Evolutionary conservation across 2,113 vertebrate species (phyloP).

Genomic region (Ascaphus truei): DNA sequence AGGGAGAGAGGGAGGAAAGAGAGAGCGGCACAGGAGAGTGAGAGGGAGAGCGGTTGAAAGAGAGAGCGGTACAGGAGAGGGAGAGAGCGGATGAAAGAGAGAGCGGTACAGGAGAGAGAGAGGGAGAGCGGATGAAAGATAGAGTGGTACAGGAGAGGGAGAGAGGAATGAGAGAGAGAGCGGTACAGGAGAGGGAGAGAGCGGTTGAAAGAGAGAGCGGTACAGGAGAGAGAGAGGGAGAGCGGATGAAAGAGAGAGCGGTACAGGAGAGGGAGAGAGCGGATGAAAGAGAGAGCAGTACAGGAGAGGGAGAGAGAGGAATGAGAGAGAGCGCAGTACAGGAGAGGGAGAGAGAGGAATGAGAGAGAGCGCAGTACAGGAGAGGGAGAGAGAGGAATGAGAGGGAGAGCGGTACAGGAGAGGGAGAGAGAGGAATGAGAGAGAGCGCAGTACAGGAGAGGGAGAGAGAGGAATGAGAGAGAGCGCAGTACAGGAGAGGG

Average conservation of each 20-base stretch:
- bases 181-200: background rate
- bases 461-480: background rate
- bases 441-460: no score
- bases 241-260: background rate
- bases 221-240: background rate
- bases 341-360: background rate
- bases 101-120: no score
- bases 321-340: no score
- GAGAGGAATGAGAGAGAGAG: background rate
- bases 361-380: no score
- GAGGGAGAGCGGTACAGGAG: no score
- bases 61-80: no score
- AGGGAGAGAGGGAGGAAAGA: background rate
- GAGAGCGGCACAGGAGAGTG: background rate
- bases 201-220: background rate
- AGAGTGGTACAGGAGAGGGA: no score
- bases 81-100: background rate
- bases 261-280: background rate
- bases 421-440: no score
- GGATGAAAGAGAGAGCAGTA: background rate
- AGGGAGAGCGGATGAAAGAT: rapidly evolving
- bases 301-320: background rate
- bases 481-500: no score
- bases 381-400: background rate
- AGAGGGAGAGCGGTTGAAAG: background rate